Evolutionary conservation across 2,888 invertebrate genomes (phyloP), one percentile per base, ranked within the genome.

Genomic region (Cyclophora punctaria): DNA sequence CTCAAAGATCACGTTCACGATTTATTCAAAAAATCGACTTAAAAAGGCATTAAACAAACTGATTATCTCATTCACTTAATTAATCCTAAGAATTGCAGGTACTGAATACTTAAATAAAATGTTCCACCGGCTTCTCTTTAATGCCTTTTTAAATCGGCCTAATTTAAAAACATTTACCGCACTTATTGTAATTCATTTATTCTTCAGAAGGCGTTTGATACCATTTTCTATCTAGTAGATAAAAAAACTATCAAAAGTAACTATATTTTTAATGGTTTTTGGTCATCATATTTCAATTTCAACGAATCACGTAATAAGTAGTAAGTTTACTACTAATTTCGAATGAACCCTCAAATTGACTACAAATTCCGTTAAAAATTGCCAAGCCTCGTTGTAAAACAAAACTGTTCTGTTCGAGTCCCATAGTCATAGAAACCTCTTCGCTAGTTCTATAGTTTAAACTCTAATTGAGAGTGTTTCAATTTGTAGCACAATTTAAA

Each of bases 41-140:
- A 68, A 75, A 76, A 74, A 72, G 66, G 64, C 71, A 73, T 74
- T 75, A 73, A 74, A 71, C 66, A 64, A 66, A 69, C 69, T 68
- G 66, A 55, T 77, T 74, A 74, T 69, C 64, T 67, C 66, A 69
- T 69, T 67, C 64, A 61, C 63, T 71, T 72, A 74, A 76, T 75
- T 75, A 76, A 73, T 71, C 70, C 73, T 54, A 63, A 62, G 64
- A 67, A 67, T 63, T 66, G 63, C 73, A 71, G 68, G 72, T 73
- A 73, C 68, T 76, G 77, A 77, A 77, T 77, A 76, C 76, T 77
- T 71, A 76, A 75, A 66, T 66, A 57, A 50, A 57, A 56, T 53
- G 57, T 48, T 52, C 57, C 56, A 45, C 50, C 37, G 52, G 46
- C 54, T 55, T 53, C 51, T 20, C 20, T 20, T 1, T 20, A 20